These are phyloP conservation scores for Drosophila pseudotalamancana DNA, from an alignment of 2,888 invertebrate genomes.

Conservation along the genomic window DNA sequence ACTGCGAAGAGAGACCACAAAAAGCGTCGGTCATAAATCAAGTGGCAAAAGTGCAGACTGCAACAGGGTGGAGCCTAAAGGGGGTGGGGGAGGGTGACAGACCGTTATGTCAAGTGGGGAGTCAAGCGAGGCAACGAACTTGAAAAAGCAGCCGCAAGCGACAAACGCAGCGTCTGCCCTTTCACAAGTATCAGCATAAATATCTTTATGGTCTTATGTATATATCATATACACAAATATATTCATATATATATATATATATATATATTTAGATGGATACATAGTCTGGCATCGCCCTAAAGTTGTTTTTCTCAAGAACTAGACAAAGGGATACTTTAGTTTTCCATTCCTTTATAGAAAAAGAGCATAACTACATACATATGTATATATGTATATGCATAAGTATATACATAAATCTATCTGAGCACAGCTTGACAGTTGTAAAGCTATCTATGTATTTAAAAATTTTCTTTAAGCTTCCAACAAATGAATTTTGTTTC, in stretches of 20 bases:
- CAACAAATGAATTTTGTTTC: too few relatives aligned
- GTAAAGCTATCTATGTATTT: too few relatives aligned
- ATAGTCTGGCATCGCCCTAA: conserved; percentile 18
- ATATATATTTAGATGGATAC: conserved; percentile 6
- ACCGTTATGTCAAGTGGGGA: conserved; percentile 53
- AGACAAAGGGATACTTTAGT: too few relatives aligned
- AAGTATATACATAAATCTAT: too few relatives aligned
- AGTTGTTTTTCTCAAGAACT: too few relatives aligned
- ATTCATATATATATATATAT: conserved; percentile 11
- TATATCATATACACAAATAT: background rate
- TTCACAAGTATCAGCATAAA: conserved; percentile 9
- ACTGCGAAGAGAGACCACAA: conserved; percentile 1
- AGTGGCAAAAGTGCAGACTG: conserved; percentile 53
- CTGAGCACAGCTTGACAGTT: too few relatives aligned
- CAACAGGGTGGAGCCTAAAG: background rate
- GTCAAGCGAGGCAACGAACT: conserved; percentile 55
- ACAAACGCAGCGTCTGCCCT: conserved; percentile 1
- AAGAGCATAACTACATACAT: background rate
- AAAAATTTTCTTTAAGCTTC: too few relatives aligned
- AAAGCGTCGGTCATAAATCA: conserved; percentile 53
- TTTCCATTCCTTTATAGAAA: too few relatives aligned
- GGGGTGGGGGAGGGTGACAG: background rate
- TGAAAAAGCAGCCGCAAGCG: conserved; percentile 41
- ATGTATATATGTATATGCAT: background rate
- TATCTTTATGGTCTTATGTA: too few relatives aligned